Evolutionary conservation across 2,113 vertebrate species (phyloP), one percentile per base, ranked within the genome.

Genomic region (Solea solea): DNA sequence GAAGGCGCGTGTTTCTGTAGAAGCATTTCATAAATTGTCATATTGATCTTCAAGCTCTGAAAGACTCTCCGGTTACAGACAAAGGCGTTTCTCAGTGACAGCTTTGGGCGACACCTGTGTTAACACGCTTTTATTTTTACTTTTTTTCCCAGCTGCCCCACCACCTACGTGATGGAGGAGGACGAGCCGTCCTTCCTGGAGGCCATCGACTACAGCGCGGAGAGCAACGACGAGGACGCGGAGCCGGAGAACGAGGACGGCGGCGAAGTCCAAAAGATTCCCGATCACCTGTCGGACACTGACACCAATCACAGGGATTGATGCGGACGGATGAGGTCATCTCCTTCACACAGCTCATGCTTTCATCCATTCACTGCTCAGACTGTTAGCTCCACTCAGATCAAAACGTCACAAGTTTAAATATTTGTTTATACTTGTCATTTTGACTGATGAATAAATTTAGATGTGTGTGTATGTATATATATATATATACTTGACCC

Each of bases 191-290:
- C 94, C 69, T 99, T 97, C 85, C 93, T 97, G 88, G 98, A 99
- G 93, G 96, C 97, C 78, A 94, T 99, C 78, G 98, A 99, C 93
- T 99, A 99, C 92, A 99, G 98, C 0, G 98, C 97, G 21, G 98
- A 98, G 83, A 99, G 98, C 90, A 96, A 96, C 52, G 96, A 97
- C 8, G 98, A 99, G 28, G 96, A 98, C 0, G 53, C 39, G 8
- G 96, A 98, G 57, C 77, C 91, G 57, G 75, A 92, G 54, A 86
- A 68, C 7, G 90, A 88, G 56, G 81, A 71, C 67, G 80, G 85
- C 74, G 88, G 91, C 25, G 94, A 95, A 55, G 78, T 91, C 83
- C 69, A 86, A 1, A 90, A 87, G 69, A 87, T 34, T 58, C 76
- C 74, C 66, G 96, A 96, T 46, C 88, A 83, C 14, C 93, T 93